Base-by-base conservation (phyloP, 2,888 invertebrate genomes). In the Drosophila anceps region DNA sequence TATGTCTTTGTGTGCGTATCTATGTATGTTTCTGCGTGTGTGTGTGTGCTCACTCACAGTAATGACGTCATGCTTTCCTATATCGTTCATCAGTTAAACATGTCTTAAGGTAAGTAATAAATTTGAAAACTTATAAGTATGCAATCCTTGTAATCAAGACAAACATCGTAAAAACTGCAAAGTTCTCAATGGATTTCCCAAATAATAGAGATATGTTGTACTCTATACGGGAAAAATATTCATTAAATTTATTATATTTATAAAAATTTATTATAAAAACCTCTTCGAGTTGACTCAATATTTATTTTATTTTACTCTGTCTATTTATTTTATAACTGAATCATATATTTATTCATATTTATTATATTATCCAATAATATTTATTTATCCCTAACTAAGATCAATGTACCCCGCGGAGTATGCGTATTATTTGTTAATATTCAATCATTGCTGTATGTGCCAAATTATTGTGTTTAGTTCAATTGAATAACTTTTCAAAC, bases 101-200 rank as follows among this genome's bases (percentile, higher is more conserved):
- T 76, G 65, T 60, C 76, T 58, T 57, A 61, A 89, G 86, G 89
- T 86, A 81, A 86, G 85, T 86, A n/a, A 1, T 1, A 51, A n/a
- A 27, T 35, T 20, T 24, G 13, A 54, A 18, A n/a, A 48, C 13
- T n/a, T n/a, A 29, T 31, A 18, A 10, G 27, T 54, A 27, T 53
- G 12, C 29, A 33, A 39, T 29, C 20, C 13, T 37, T 15, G 4
- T 9, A 24, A 35, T 33, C 5, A 8, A n/a, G 5, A 9, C 15
- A 29, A 53, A 53, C 44, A 66, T 73, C 43, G 54, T 51, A 48
- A 18, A 48, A 65, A 58, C 69, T 88, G 85, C 89, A 86, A 86
- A 89, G 89, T 87, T 86, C 88, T 82, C 86, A 68, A 54, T 57
- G 35, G 59, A 50, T 18, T 12, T n/a, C 29, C 46, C 15, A 20